phyloP scores from a whole-genome alignment of 53 echinoderm and acorn worm genomes.

The Pentamera pediparva region DNA sequence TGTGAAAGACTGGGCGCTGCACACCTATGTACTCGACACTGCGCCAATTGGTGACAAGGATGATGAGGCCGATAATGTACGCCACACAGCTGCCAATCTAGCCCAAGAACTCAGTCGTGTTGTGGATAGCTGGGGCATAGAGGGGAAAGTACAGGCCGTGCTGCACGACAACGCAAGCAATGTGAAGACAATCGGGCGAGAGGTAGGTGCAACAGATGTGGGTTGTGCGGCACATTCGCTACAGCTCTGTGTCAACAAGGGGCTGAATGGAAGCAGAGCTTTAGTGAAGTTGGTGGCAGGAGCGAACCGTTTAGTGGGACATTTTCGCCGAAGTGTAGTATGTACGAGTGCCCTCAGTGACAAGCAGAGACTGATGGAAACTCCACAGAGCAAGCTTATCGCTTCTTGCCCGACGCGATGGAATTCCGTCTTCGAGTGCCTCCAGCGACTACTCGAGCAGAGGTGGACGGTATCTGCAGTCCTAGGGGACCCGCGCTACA shows the following conservation, averaged over 20 bases:
- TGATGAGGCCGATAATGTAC: no score
- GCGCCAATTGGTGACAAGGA: background rate
- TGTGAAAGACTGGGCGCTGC: background rate
- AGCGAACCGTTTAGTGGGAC: constrained; percentile 25
- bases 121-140: constrained; percentile 43
- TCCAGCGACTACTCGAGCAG: constrained; percentile 18
- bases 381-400: constrained; percentile 33
- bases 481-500: constrained; percentile 35
- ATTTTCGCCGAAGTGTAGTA: constrained; percentile 24
- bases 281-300: background rate
- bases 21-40: background rate
- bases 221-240: constrained; percentile 48
- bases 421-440: constrained; percentile 40
- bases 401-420: constrained; percentile 27
- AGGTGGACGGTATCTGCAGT: constrained; percentile 43
- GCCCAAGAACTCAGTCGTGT: no score
- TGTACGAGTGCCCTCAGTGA: constrained; percentile 38
- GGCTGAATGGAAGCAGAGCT: background rate
- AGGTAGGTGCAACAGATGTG: background rate
- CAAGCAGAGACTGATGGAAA: constrained; percentile 27
- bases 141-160: constrained; percentile 28
- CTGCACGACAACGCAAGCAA: constrained; percentile 59
- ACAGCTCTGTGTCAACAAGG: constrained; percentile 40
- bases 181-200: constrained; percentile 15
- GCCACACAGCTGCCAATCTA: no score